A percentile compares a stretch with the other conserved stretches of the same genome.
phyloP scores from a whole-genome alignment of 2,113 vertebrate species.

The Tinamus guttatus region DNA sequence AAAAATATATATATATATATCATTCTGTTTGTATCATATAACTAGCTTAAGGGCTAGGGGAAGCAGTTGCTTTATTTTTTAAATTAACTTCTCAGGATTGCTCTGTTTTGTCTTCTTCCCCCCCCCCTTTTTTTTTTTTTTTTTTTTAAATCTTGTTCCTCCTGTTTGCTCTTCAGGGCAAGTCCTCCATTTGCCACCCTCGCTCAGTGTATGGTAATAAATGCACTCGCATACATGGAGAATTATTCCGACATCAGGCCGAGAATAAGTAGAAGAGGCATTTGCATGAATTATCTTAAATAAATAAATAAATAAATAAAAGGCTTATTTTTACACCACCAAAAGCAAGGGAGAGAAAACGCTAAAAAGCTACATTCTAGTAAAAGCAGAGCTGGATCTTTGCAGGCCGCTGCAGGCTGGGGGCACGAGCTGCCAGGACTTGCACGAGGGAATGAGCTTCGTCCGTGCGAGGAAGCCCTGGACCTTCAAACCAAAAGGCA shows the following conservation, averaged over 20 bases:
- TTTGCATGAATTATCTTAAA: background rate
- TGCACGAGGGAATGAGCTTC: background rate
- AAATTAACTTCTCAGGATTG: background rate
- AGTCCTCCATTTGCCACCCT: background rate
- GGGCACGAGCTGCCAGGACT: background rate
- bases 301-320: background rate
- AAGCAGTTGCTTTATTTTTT: background rate
- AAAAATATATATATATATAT: too few species aligned
- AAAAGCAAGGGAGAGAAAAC: background rate
- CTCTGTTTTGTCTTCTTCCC: too few species aligned
- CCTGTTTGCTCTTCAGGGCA: background rate
- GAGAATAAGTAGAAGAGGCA: background rate
- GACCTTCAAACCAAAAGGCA: fast-evolving
- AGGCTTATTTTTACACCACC: background rate
- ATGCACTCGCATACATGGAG: background rate
- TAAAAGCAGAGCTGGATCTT: background rate
- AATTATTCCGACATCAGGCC: background rate
- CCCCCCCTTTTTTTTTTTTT: background rate
- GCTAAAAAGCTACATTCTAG: background rate
- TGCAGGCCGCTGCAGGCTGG: background rate
- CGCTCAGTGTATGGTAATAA: background rate
- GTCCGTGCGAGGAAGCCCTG: background rate
- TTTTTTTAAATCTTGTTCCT: background rate
- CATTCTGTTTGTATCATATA: background rate
- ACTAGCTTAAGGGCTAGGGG: background rate